Conservation (phyloP, 2,113 vertebrate genomes). For the Cyphomyrus discorhynchus region DNA sequence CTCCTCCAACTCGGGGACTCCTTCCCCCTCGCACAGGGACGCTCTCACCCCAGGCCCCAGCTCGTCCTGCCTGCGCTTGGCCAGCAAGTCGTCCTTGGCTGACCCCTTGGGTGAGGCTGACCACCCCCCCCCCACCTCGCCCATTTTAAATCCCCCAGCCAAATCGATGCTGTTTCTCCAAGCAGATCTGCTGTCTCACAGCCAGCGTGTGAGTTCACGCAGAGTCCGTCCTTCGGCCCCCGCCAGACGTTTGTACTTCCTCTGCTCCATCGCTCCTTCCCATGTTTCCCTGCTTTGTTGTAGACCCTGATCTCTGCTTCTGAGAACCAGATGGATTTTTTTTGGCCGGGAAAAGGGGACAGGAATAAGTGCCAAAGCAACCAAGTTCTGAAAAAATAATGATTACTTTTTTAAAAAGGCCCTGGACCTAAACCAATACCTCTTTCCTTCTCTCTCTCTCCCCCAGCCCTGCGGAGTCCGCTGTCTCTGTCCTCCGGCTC, state of each 20-base stretch:
- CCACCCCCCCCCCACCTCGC: not conserved
- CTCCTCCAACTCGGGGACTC: conserved; percentile 62
- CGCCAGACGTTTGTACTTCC: not conserved
- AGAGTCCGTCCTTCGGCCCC: not conserved
- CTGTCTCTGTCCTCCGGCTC: conserved; percentile 67
- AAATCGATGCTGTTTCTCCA: not conserved
- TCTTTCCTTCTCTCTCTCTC: conserved; percentile 29
- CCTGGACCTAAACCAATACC: conserved; percentile 1
- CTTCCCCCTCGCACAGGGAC: conserved; percentile 65
- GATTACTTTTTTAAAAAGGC: not conserved
- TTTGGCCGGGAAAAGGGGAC: not conserved
- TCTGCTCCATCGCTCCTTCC: not conserved
- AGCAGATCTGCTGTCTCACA: not conserved
- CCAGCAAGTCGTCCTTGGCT: conserved; percentile 59
- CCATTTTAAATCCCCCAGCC: not conserved
- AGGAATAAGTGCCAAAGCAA: not conserved
- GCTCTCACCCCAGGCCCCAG: conserved; percentile 69
- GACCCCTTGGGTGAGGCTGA: conserved; percentile 67
- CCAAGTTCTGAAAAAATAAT: conserved; percentile 11
- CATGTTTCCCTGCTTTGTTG: not conserved
- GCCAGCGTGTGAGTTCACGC: not conserved
- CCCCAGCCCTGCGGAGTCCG: conserved; percentile 74
- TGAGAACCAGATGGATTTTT: conserved; percentile 10
- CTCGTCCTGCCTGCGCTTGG: conserved; percentile 64
- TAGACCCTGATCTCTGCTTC: not conserved